Evolutionary conservation across 2,888 invertebrate genomes (phyloP), one percentile per base, ranked within the genome.

Genomic region (Coelopa pilipes): DNA sequence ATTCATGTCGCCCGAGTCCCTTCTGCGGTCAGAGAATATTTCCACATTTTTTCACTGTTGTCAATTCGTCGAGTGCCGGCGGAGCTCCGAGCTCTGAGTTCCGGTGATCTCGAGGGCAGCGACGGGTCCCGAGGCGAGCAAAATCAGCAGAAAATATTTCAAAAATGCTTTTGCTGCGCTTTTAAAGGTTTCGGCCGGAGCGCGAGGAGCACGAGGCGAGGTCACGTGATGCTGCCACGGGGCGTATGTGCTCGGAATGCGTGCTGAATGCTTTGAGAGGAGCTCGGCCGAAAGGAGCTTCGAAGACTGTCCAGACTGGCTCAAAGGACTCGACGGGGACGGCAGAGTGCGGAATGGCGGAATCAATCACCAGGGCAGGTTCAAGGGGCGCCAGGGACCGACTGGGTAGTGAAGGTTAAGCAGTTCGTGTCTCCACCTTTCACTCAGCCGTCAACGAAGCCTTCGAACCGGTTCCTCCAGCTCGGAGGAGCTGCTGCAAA

Each of bases 111-210:
- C 15, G 62, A n/a, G 10, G n/a, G 62, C 15, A 24, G 5, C 15
- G n/a, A 13, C 1, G 15, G 3, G 34, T 5, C 21, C 49, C 60
- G 24, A 53, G 62, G 47, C 21, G 80, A 81, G 83, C 83, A 78
- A 79, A 81, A 80, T 83, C 83, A 82, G 83, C 84, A 80, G 65
- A 78, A 84, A 82, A 76, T 80, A 80, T 83, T 81, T 79, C 78
- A 81, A 79, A 85, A 82, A 78, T 85, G 85, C 83, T 81, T 75
- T 78, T 74, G 75, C 73, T 76, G 73, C 74, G 75, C 76, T 75
- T 76, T 74, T 75, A 76, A 76, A 73, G 73, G 74, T 69, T 60
- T 72, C 74, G 62, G 66, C 60, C 34, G 57, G 45, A 57, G 57
- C 13, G n/a, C 2, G 46, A 19, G 34, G 34, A 19, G 70, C 19